These are phyloP conservation scores for Malthinus seriepunctatus DNA, from an alignment of 2,888 invertebrate species.

Conservation along the genomic window DNA sequence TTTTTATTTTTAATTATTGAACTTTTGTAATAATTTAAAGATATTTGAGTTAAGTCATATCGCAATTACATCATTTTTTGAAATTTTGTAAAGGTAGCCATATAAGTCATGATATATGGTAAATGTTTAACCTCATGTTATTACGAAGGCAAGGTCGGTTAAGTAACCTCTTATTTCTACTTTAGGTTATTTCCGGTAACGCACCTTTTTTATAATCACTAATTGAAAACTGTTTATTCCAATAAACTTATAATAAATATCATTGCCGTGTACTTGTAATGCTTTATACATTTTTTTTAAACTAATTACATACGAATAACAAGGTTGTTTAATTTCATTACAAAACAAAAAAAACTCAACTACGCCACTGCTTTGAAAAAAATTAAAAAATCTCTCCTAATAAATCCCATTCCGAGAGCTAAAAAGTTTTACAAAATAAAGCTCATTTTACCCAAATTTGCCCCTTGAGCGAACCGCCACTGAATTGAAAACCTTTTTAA, in stretches of 20 bases:
- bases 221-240: slow-evolving; percentile 5
- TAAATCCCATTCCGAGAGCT: too few species aligned
- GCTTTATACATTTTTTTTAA: not conserved
- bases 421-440: too few species aligned
- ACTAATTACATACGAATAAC: not conserved
- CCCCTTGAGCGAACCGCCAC: too few species aligned
- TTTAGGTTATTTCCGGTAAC: slow-evolving; percentile 30
- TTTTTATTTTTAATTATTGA: not conserved
- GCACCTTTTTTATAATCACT: slow-evolving; percentile 21
- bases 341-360: too few species aligned
- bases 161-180: slow-evolving; percentile 33
- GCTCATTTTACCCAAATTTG: too few species aligned
- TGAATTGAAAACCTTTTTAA: too few species aligned
- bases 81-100: slow-evolving; percentile 7
- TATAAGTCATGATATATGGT: slow-evolving; percentile 19
- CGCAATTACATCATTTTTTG: not conserved
- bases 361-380: too few species aligned
- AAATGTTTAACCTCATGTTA: slow-evolving; percentile 33
- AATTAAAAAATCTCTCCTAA: too few species aligned
- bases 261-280: slow-evolving; percentile 12
- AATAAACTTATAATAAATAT: slow-evolving; percentile 1
- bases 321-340: too few species aligned
- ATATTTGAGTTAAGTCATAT: not conserved
- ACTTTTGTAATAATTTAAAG: not conserved
- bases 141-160: slow-evolving; percentile 34